Percentiles rank a stretch among this genome's conserved stretches.
phyloP scores from a whole-genome alignment of 2,113 vertebrate genomes.

The Oxyruncus cristatus region DNA sequence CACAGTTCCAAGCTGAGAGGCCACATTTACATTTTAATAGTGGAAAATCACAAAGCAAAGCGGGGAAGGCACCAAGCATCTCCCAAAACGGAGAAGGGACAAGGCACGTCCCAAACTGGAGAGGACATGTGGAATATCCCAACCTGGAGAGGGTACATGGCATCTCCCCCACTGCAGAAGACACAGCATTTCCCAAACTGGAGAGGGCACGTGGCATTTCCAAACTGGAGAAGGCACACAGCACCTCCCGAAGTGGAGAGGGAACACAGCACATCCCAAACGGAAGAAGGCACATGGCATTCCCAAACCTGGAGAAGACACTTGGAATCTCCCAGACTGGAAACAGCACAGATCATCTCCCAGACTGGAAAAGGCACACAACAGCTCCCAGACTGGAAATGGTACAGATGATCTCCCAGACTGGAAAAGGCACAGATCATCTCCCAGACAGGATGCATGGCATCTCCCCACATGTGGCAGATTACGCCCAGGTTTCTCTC shows the following conservation, averaged over 20 bases:
- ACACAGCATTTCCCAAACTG: not conserved
- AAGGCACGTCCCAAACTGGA: not conserved
- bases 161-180: not conserved
- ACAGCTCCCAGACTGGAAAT: too few species aligned
- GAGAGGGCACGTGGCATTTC: not conserved
- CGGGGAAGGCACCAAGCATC: fast-evolving
- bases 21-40: not conserved
- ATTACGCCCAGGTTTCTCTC: not conserved
- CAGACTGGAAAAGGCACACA: too few species aligned
- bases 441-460: not conserved
- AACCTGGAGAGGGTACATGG: not conserved
- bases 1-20: not conserved
- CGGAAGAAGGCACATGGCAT: not conserved
- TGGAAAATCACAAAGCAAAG: not conserved
- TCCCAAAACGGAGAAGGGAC: not conserved
- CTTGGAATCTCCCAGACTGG: too few species aligned
- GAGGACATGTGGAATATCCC: not conserved
- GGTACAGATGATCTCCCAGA: too few species aligned
- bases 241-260: not conserved
- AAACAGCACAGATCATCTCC: too few species aligned
- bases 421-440: too few species aligned
- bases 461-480: not conserved
- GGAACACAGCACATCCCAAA: not conserved
- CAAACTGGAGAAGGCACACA: not conserved
- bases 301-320: too few species aligned